Conservation (phyloP, 2,113 vertebrate genomes). For the Cinclus mexicanus region DNA sequence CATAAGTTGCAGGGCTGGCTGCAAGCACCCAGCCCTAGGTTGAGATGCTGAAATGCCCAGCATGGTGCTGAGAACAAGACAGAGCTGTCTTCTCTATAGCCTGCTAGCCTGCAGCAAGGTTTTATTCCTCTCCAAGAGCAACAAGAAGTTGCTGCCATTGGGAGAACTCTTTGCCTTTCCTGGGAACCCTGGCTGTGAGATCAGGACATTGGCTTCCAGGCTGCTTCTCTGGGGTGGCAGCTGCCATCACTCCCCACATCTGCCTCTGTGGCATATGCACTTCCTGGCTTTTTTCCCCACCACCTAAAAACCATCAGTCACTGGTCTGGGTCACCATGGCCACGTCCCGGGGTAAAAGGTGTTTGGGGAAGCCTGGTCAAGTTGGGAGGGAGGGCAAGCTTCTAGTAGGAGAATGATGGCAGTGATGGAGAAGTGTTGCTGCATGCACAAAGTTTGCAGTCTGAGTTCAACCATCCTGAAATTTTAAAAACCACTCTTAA, state of each 20-base stretch:
- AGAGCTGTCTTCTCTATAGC: not conserved
- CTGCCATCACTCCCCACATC: not conserved
- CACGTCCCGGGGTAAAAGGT: not conserved
- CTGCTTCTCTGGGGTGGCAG: not conserved
- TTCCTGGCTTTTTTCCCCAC: not conserved
- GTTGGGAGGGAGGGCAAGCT: rapidly evolving
- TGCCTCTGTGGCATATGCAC: too few relatives aligned
- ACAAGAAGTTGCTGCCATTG: not conserved
- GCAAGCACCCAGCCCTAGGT: not conserved
- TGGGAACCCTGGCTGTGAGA: not conserved
- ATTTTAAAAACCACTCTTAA: not conserved
- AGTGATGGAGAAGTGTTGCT: not conserved
- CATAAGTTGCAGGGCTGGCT: not conserved
- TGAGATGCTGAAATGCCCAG: not conserved
- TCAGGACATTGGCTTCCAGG: not conserved
- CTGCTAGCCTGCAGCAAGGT: not conserved
- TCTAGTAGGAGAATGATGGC: not conserved
- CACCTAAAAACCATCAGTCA: rapidly evolving
- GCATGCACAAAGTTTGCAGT: rapidly evolving
- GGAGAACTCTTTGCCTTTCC: not conserved
- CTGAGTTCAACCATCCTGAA: not conserved
- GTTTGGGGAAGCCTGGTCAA: rapidly evolving
- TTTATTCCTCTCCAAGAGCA: not conserved
- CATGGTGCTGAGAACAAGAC: not conserved
- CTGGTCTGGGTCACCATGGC: not conserved